phyloP scores from a whole-genome alignment of 2,888 invertebrate species.

The Mantis religiosa region DNA sequence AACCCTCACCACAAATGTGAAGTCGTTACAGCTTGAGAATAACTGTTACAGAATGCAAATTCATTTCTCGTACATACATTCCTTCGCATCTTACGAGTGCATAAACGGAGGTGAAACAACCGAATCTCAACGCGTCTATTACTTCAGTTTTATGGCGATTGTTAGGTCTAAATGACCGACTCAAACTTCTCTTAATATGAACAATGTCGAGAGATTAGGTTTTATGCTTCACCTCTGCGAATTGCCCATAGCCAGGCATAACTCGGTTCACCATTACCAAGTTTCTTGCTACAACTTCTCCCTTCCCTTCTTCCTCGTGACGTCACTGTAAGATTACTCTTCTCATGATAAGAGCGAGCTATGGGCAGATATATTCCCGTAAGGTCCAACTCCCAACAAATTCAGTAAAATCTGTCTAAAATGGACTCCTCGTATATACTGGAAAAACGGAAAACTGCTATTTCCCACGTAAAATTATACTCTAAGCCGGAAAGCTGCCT shows the following conservation, averaged over 20 bases:
- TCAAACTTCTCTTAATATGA: neutral
- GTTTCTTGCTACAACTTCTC: neutral
- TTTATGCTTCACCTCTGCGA: neutral
- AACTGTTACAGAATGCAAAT: neutral
- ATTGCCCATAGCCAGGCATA: neutral
- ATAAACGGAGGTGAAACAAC: neutral
- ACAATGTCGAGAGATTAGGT: neutral
- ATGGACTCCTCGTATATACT: no score
- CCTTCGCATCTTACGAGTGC: neutral
- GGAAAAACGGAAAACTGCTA: no score
- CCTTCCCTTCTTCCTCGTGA: neutral
- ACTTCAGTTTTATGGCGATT: neutral
- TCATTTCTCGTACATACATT: neutral
- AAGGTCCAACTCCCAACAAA: no score
- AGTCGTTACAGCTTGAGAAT: neutral
- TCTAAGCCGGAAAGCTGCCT: no score
- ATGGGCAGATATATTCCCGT: neutral
- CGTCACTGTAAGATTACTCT: neutral
- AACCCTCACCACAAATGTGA: neutral
- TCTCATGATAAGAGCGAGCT: neutral
- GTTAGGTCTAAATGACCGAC: neutral
- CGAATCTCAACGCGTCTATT: neutral
- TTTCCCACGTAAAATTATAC: no score
- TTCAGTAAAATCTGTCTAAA: no score
- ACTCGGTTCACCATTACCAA: neutral